phyloP scores from a whole-genome alignment of 2,797 vertebrate genomes.

The Pteronotus mesoamericanus region DNA sequence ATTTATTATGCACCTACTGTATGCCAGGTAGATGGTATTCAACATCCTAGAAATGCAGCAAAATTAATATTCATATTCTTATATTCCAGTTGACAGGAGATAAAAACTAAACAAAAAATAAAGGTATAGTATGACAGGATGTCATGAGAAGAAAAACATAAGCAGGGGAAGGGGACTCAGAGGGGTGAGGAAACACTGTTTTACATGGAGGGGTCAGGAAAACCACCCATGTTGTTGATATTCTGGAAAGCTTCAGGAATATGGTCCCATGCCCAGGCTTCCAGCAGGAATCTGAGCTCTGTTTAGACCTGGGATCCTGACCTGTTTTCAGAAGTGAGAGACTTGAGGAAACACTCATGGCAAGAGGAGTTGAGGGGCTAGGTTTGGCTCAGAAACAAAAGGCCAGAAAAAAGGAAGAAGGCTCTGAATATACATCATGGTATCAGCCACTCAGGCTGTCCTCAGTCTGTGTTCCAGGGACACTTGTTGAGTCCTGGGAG shows the following conservation, averaged over 20 bases:
- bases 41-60: background rate
- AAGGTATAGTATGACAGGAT: background rate
- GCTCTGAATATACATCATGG: background rate
- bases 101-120: background rate
- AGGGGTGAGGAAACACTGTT: background rate
- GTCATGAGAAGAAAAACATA: background rate
- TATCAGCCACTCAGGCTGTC: fast-evolving
- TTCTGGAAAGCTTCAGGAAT: background rate
- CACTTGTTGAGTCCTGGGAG: background rate
- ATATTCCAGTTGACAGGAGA: background rate
- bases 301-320: background rate
- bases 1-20: background rate
- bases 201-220: background rate
- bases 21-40: background rate
- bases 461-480: background rate
- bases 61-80: background rate
- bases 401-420: background rate
- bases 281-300: background rate
- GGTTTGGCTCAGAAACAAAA: background rate
- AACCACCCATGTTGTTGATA: background rate
- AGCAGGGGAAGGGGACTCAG: background rate
- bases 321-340: background rate
- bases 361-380: background rate
- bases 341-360: background rate
- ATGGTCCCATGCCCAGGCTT: background rate